A percentile compares a stretch with the other conserved stretches of the same genome.
phyloP scores from a whole-genome alignment of 2,888 invertebrate genomes.

The Cistogaster globosa region DNA sequence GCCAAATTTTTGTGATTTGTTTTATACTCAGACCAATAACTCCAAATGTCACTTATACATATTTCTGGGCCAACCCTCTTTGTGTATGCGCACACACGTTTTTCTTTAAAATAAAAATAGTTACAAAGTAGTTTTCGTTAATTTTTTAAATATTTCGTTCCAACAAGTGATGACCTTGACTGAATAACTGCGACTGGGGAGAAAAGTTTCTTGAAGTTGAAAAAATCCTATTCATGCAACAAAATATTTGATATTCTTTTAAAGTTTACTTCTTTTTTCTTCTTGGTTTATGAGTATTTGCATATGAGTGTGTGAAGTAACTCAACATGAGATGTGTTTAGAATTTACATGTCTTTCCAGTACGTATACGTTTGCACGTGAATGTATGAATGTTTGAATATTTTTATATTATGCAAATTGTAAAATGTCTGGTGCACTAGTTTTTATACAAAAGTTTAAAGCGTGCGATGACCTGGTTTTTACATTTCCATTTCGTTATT shows the following conservation, averaged over 20 bases:
- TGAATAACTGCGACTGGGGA: slow-evolving; percentile 18
- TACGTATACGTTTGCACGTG: background rate
- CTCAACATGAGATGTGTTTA: slow-evolving; percentile 67
- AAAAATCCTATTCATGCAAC: background rate
- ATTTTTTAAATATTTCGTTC: slow-evolving; percentile 58
- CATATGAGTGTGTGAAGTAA: slow-evolving; percentile 2
- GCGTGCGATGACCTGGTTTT: slow-evolving; percentile 65
- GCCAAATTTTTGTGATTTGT: too few species aligned
- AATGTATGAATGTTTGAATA: background rate
- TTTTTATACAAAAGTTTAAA: slow-evolving; percentile 58
- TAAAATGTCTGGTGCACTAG: slow-evolving; percentile 62
- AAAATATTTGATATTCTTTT: slow-evolving; percentile 56
- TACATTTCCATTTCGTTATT: background rate
- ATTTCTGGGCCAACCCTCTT: slow-evolving; percentile 6
- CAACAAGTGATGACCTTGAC: slow-evolving; percentile 70
- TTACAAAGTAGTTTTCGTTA: slow-evolving; percentile 43
- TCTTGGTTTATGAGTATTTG: background rate
- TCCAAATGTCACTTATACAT: too few species aligned
- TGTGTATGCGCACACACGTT: background rate
- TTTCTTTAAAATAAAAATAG: background rate
- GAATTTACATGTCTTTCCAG: slow-evolving; percentile 35
- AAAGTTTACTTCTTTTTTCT: slow-evolving; percentile 9
- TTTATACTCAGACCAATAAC: too few species aligned
- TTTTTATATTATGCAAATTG: slow-evolving; percentile 59
- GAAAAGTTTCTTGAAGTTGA: slow-evolving; percentile 62